Evolutionary conservation across 2,113 vertebrate species (phyloP).

Genomic region (Eurypyga helias): DNA sequence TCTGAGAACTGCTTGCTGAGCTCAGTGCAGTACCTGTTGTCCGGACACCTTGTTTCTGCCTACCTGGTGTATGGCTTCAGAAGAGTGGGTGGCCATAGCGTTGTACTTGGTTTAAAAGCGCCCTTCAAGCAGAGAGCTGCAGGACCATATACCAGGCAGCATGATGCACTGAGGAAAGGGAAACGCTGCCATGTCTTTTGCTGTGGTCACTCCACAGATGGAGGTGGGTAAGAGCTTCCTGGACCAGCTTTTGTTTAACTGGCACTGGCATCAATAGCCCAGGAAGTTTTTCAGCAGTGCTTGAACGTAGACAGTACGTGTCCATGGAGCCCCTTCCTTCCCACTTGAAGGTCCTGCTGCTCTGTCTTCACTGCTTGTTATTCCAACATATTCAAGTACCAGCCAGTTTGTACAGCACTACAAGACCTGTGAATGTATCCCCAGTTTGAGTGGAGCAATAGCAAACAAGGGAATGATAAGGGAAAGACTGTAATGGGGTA

Average conservation of each 20-base stretch:
- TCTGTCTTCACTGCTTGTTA: background rate
- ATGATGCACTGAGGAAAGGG: background rate
- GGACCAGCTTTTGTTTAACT: constrained; percentile 12
- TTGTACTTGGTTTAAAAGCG: background rate
- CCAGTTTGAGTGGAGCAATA: background rate
- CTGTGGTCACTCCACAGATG: background rate
- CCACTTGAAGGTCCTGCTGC: background rate
- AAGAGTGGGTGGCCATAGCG: background rate
- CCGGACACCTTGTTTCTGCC: background rate
- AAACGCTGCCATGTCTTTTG: background rate
- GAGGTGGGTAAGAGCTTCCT: background rate
- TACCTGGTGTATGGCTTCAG: background rate
- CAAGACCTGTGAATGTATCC: background rate
- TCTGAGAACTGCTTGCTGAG: background rate
- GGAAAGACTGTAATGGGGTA: background rate
- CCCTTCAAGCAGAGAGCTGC: background rate
- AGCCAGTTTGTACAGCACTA: background rate
- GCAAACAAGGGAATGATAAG: background rate
- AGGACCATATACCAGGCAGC: background rate
- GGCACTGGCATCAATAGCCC: background rate
- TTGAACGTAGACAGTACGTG: background rate
- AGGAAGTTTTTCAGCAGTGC: background rate
- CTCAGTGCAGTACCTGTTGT: background rate
- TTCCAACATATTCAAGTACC: background rate
- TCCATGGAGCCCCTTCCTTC: background rate